Evolutionary conservation across 2,113 vertebrate genomes (phyloP).

Genomic region (Cyphomyrus discorhynchus): DNA sequence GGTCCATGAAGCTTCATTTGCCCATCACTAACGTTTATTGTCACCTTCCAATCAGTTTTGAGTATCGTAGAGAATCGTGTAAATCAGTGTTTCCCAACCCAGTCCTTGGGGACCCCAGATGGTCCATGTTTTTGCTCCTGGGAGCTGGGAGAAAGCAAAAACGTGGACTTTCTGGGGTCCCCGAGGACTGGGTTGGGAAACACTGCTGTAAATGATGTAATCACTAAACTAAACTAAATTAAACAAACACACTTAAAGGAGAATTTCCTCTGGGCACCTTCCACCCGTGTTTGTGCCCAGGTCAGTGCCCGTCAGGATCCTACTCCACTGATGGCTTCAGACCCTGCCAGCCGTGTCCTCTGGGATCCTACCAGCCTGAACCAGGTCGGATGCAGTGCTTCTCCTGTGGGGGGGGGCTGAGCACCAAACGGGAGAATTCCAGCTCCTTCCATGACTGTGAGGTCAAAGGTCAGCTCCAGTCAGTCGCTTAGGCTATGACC

Average conservation of each 20-base stretch:
- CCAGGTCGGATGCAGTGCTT: constrained; percentile 83
- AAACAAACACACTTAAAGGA: neutral
- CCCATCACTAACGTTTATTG: neutral
- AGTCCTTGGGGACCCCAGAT: neutral
- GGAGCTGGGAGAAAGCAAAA: neutral
- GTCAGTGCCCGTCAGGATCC: constrained; percentile 83
- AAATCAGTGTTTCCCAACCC: neutral
- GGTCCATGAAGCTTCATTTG: neutral
- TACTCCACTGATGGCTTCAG: constrained; percentile 85
- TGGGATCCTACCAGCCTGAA: constrained; percentile 85
- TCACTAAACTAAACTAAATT: too few relatives aligned
- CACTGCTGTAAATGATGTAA: neutral
- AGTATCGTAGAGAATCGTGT: neutral
- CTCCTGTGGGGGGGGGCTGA: constrained; percentile 82
- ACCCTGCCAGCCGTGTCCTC: constrained; percentile 81
- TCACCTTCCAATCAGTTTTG: neutral
- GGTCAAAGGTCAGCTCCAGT: constrained; percentile 70
- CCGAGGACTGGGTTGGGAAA: neutral
- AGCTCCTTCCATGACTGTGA: constrained; percentile 93
- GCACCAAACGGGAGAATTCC: constrained; percentile 82
- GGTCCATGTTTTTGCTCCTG: neutral
- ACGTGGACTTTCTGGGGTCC: neutral
- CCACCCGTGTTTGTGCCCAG: constrained; percentile 48
- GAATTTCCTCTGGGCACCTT: neutral
- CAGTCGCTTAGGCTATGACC: neutral